A percentile compares a stretch with the other conserved stretches of the same genome.
phyloP scores from a whole-genome alignment of 1,140 invertebrate genomes.

The Trypoxylus dichotomus region DNA sequence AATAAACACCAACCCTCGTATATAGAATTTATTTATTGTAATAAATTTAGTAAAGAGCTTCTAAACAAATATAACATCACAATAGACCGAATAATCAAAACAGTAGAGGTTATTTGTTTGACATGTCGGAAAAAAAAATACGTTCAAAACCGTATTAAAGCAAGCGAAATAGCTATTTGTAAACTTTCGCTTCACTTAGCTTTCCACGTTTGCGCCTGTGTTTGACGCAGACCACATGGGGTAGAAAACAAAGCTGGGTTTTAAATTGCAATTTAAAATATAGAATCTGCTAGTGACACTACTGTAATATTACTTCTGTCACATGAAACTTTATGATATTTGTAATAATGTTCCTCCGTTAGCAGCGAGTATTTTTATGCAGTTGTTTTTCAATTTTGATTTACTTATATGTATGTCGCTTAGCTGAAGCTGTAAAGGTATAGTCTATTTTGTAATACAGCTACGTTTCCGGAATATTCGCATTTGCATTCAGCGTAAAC shows the following conservation, averaged over 20 bases:
- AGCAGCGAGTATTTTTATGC: conserved; percentile 34
- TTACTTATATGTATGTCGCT: conserved; percentile 35
- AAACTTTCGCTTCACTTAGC: conserved; percentile 30
- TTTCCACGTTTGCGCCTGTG: conserved; percentile 34
- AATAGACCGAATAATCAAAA: neutral
- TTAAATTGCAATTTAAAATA: conserved; percentile 44
- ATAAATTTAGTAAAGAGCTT: neutral
- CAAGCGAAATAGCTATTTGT: conserved; percentile 26
- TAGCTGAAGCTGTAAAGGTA: neutral
- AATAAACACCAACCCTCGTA: too few species aligned
- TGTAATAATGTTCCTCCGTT: conserved; percentile 42
- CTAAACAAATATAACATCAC: neutral
- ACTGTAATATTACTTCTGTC: conserved; percentile 40
- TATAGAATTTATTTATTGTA: neutral
- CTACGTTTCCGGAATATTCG: too few species aligned
- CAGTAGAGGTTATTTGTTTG: neutral
- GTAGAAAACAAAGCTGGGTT: conserved; percentile 42
- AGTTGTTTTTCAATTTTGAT: conserved; percentile 34
- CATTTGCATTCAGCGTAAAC: too few species aligned
- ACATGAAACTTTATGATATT: conserved; percentile 45
- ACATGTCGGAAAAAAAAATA: neutral
- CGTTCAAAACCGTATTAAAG: neutral
- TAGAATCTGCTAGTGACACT: conserved; percentile 42
- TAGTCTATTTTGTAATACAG: too few species aligned
- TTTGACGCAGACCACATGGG: conserved; percentile 42